Conservation (phyloP, 2,113 vertebrate genomes). For the Equus quagga region DNA sequence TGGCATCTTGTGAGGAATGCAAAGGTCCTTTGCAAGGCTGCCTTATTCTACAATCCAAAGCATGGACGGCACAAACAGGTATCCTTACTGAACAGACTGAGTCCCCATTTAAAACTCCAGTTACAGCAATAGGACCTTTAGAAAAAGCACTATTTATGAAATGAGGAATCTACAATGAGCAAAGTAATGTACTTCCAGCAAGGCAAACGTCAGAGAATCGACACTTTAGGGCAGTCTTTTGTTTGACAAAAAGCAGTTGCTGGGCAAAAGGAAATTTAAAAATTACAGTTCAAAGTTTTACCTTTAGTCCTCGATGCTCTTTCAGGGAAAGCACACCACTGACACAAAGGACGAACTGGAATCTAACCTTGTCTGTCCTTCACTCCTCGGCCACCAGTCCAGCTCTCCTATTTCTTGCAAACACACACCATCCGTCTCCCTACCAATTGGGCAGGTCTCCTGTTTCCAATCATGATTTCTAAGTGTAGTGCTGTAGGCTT, state of each 20-base stretch:
- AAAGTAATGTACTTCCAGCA: background rate
- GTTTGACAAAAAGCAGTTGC: background rate
- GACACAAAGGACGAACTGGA: background rate
- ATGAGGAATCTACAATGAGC: background rate
- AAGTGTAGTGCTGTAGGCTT: background rate
- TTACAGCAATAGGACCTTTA: background rate
- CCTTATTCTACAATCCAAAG: background rate
- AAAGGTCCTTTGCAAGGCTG: conserved; percentile 50
- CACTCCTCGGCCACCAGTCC: background rate
- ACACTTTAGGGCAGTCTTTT: background rate
- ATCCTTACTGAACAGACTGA: background rate
- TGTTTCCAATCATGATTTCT: background rate
- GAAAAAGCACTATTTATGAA: background rate
- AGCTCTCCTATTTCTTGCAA: background rate
- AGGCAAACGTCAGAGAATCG: background rate
- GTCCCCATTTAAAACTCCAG: background rate
- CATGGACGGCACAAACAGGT: background rate
- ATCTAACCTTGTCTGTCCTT: background rate
- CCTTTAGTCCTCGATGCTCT: background rate
- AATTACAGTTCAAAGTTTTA: background rate
- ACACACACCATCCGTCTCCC: background rate
- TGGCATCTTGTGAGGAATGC: background rate
- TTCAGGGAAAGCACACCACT: background rate
- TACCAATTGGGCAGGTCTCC: background rate
- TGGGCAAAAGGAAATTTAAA: background rate